Evolutionary conservation across 2,888 invertebrate species (phyloP).

Genomic region (Caenorhabditis panamensis): DNA sequence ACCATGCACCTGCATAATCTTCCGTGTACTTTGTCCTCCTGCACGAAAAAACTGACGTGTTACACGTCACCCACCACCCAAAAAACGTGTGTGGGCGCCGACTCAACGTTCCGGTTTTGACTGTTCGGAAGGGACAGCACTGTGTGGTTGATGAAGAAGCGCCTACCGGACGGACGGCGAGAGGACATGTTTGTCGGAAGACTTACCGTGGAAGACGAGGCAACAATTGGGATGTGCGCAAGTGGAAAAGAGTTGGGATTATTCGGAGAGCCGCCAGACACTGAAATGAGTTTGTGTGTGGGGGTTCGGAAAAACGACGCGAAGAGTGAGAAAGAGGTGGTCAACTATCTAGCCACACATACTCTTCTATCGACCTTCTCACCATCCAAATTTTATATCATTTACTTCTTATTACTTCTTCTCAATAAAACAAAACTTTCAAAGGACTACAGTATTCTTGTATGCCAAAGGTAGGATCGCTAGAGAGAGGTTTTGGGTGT

Average conservation of each 20-base stretch:
- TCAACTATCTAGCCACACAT: constrained; percentile 51
- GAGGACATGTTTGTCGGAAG: constrained; percentile 57
- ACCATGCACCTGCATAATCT: constrained; percentile 6
- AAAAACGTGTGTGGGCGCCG: constrained; percentile 45
- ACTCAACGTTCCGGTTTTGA: constrained; percentile 50
- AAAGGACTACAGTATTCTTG: constrained; percentile 2
- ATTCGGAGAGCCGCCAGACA: constrained; percentile 52
- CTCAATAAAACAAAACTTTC: too few species aligned
- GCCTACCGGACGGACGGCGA: constrained; percentile 54
- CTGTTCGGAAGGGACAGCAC: constrained; percentile 31
- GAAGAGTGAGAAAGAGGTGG: constrained; percentile 57
- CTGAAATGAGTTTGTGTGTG: constrained; percentile 44
- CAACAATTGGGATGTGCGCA: constrained; percentile 36
- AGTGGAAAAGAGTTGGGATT: constrained; percentile 28
- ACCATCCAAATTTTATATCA: background rate
- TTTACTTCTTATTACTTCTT: too few species aligned
- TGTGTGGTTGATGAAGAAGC: constrained; percentile 38
- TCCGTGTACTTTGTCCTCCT: background rate
- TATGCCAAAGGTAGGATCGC: constrained; percentile 42
- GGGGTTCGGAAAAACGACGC: constrained; percentile 46
- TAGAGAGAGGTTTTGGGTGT: constrained; percentile 28
- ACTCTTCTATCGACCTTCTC: background rate
- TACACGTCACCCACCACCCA: background rate
- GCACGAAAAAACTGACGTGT: constrained; percentile 3
- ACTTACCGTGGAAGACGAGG: constrained; percentile 56